Evolutionary conservation across 2,797 vertebrate species (phyloP).

Genomic region (Spondyliosoma cantharus): DNA sequence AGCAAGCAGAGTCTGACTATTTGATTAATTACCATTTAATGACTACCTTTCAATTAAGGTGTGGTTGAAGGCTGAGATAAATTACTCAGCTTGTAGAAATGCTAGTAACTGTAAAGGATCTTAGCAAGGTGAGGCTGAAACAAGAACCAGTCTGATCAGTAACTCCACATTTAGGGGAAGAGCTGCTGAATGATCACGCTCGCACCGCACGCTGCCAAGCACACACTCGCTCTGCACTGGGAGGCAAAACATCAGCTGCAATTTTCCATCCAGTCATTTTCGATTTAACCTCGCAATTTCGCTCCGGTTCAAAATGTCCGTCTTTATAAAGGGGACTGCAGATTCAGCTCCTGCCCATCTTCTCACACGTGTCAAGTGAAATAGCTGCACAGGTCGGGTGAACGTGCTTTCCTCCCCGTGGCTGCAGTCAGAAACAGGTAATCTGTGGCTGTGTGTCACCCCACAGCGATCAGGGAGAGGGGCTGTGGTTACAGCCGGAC

Average conservation of each 20-base stretch:
- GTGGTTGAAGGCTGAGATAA: slow-evolving; percentile 10
- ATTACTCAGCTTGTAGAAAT: slow-evolving; percentile 27
- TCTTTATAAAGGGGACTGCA: slow-evolving; percentile 52
- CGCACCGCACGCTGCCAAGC: slow-evolving; percentile 29
- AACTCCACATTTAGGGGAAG: slow-evolving; percentile 28
- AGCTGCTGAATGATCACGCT: slow-evolving; percentile 48
- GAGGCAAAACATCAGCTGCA: slow-evolving; percentile 50
- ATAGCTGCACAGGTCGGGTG: slow-evolving; percentile 50
- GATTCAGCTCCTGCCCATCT: slow-evolving; percentile 30
- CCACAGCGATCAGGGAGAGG: slow-evolving; percentile 16
- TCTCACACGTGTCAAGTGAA: slow-evolving; percentile 38
- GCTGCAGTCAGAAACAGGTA: slow-evolving; percentile 25
- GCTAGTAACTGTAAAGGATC: not conserved
- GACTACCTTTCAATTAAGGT: slow-evolving; percentile 33
- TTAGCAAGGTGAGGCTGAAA: slow-evolving; percentile 24
- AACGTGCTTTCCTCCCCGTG: slow-evolving; percentile 50
- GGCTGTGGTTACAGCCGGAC: slow-evolving; percentile 15
- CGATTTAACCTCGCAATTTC: slow-evolving; percentile 68
- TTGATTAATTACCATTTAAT: slow-evolving; percentile 11
- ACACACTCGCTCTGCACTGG: slow-evolving; percentile 12
- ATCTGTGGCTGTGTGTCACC: slow-evolving; percentile 29
- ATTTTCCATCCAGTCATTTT: slow-evolving; percentile 64
- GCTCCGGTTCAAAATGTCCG: slow-evolving; percentile 49
- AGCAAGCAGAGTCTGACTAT: not conserved
- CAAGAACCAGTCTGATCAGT: slow-evolving; percentile 44